A percentile compares a stretch with the other conserved stretches of the same genome.
Conservation (phyloP, 2,888 invertebrate species). For the Antheraea yamamai region DNA sequence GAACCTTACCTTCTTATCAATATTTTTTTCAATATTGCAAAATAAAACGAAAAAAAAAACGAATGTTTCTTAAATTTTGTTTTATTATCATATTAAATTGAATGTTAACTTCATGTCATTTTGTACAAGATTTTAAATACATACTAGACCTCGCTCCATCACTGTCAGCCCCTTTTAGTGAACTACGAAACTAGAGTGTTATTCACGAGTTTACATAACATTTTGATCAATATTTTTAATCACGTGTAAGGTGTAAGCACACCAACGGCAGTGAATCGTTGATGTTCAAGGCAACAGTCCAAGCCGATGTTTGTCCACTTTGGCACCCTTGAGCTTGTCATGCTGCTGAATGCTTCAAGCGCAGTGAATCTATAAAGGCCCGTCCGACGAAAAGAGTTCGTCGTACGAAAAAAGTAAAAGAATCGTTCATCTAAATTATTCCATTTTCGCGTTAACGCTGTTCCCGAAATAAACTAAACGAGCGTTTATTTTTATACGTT, state of each 20-base stretch:
- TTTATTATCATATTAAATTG: neutral
- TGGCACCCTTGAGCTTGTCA: no score
- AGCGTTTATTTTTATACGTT: slow-evolving; percentile 5
- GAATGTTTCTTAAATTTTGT: no score
- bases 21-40: no score
- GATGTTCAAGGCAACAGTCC: no score
- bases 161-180: neutral
- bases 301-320: no score
- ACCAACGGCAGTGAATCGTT: neutral
- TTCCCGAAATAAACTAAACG: neutral
- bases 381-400: no score
- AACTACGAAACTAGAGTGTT: neutral
- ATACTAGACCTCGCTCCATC: neutral
- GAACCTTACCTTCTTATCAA: no score
- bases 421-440: neutral
- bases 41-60: no score
- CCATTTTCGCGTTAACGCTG: neutral
- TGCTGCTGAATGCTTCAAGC: no score
- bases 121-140: neutral
- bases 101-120: neutral
- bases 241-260: neutral
- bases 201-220: neutral
- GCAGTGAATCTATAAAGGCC: no score
- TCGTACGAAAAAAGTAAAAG: neutral
- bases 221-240: neutral